These are phyloP conservation scores for Oncorhynchus clarkii DNA, from an alignment of 2,113 vertebrate genomes.

Conservation along the genomic window DNA sequence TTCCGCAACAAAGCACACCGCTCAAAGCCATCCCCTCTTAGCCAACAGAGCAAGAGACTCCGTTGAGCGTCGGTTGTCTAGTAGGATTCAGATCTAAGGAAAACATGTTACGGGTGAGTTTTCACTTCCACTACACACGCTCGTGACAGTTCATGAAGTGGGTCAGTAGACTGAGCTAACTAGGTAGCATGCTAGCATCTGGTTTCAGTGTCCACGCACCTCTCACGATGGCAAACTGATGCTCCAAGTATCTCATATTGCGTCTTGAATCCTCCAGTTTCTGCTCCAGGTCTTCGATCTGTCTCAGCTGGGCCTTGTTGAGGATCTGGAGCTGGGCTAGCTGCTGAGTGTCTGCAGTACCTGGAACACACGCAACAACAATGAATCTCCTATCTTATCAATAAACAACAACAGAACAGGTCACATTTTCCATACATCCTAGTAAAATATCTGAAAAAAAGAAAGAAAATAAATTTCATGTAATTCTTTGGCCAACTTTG, in stretches of 20 bases:
- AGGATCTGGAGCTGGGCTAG: conserved; percentile 88
- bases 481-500: not conserved
- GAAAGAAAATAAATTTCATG: not conserved
- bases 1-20: not conserved
- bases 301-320: conserved; percentile 87
- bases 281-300: conserved; percentile 83
- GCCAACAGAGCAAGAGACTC: too few species aligned
- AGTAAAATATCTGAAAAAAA: too few species aligned
- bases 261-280: conserved; percentile 87
- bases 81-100: too few species aligned
- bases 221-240: conserved; percentile 90
- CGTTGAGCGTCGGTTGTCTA: too few species aligned
- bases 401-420: too few species aligned
- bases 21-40: too few species aligned
- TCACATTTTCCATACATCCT: too few species aligned
- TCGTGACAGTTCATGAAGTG: not conserved
- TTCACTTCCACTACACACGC: not conserved
- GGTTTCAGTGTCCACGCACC: conserved; percentile 64
- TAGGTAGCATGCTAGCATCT: not conserved
- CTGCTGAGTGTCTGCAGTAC: conserved; percentile 81
- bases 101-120: too few species aligned
- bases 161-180: not conserved
- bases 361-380: conserved; percentile 57
- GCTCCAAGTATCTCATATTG: conserved; percentile 87
- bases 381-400: not conserved